phyloP scores from a whole-genome alignment of 2,888 invertebrate genomes.

The Drosophila flavopinicola region DNA sequence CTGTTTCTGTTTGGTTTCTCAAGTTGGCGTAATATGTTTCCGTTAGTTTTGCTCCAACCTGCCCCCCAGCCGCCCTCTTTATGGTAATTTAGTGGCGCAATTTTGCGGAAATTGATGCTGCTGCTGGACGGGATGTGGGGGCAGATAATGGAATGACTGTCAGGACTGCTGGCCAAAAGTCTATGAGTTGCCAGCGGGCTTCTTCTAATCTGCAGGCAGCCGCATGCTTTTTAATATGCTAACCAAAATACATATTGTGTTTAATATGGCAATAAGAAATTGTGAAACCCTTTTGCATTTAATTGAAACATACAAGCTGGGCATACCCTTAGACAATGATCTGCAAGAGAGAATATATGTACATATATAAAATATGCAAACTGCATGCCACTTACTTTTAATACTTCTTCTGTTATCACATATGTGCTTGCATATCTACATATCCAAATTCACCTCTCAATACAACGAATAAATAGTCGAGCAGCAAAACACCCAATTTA shows the following conservation, averaged over 20 bases:
- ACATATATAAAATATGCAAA: too few relatives aligned
- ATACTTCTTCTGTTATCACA: too few relatives aligned
- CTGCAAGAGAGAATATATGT: too few relatives aligned
- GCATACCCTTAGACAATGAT: too few relatives aligned
- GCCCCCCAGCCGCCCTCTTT: slow-evolving; percentile 65
- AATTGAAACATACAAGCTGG: background rate
- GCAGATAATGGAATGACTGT: background rate
- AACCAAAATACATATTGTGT: slow-evolving; percentile 7
- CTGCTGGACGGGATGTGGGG: slow-evolving; percentile 10
- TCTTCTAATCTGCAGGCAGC: slow-evolving; percentile 24
- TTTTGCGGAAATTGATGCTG: slow-evolving; percentile 82
- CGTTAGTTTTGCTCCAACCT: slow-evolving; percentile 55
- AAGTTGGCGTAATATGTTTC: slow-evolving; percentile 64
- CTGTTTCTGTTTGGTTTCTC: slow-evolving; percentile 51
- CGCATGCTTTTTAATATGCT: slow-evolving; percentile 30
- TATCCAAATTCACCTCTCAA: slow-evolving; percentile 3
- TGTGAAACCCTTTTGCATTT: slow-evolving; percentile 13
- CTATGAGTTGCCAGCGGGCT: background rate
- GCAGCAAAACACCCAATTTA: background rate
- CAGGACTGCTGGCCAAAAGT: background rate
- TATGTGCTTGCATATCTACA: background rate
- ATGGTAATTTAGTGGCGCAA: slow-evolving; percentile 82
- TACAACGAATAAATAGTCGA: slow-evolving; percentile 7
- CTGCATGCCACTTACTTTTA: too few relatives aligned
- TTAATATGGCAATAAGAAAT: slow-evolving; percentile 5